Evolutionary conservation across 2,888 invertebrate species (phyloP).

Genomic region (Polymixis flavicincta): DNA sequence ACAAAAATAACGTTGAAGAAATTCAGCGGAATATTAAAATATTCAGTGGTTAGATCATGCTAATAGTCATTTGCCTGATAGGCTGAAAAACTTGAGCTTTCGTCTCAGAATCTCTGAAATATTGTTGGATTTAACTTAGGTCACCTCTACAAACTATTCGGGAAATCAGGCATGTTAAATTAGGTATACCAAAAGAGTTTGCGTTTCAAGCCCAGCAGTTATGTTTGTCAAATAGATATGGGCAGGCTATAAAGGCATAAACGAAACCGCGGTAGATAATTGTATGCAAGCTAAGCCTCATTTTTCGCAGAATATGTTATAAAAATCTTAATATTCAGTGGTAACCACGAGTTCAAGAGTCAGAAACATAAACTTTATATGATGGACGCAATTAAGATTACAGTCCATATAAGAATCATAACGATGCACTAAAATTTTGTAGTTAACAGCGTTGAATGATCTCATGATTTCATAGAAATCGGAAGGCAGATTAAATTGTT

Average conservation of each 20-base stretch:
- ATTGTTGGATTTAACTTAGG: not conserved
- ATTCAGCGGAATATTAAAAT: conserved; percentile 22
- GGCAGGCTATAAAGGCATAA: not conserved
- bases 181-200: not conserved
- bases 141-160: too few relatives aligned
- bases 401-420: conserved; percentile 53
- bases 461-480: conserved; percentile 46
- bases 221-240: not conserved
- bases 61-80: not conserved
- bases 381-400: conserved; percentile 53
- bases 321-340: conserved; percentile 16
- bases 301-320: conserved; percentile 14
- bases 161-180: too few relatives aligned
- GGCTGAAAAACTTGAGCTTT: not conserved
- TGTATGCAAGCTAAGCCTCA: not conserved
- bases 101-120: not conserved
- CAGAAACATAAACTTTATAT: conserved; percentile 44
- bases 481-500: conserved; percentile 46
- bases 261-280: not conserved
- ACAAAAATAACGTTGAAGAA: conserved; percentile 45
- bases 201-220: not conserved
- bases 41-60: not conserved
- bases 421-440: conserved; percentile 48
- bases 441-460: conserved; percentile 52
- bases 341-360: conserved; percentile 45